Conservation (phyloP, 1,140 invertebrate species). For the Aricia agestis region DNA sequence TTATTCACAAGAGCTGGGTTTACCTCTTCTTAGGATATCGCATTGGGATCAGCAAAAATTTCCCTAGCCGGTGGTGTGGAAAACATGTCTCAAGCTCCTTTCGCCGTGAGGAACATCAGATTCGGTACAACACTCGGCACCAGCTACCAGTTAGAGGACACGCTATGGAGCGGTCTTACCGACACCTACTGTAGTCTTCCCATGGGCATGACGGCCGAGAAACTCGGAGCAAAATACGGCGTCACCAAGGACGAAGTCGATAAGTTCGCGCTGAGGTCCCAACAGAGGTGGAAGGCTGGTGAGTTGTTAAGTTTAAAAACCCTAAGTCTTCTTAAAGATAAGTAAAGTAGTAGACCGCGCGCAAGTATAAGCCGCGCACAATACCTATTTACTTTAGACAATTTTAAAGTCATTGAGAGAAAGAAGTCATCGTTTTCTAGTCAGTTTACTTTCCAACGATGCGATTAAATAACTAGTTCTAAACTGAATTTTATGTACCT, state of each 20-base stretch:
- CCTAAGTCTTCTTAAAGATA: no score
- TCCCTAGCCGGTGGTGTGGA: constrained; percentile 95
- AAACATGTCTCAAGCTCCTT: constrained; percentile 97
- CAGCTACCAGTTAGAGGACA: constrained; percentile 91
- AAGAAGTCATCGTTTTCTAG: no score
- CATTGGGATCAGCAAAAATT: constrained; percentile 89
- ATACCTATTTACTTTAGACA: no score
- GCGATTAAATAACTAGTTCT: no score
- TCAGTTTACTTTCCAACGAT: no score
- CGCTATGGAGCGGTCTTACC: constrained; percentile 91
- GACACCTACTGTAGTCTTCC: constrained; percentile 94
- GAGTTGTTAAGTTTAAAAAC: constrained; percentile 24
- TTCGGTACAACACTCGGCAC: constrained; percentile 93
- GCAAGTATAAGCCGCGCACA: no score
- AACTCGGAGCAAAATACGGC: constrained; percentile 93
- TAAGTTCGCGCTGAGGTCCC: constrained; percentile 90
- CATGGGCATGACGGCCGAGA: constrained; percentile 99
- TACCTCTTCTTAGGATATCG: constrained; percentile 83
- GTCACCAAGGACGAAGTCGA: constrained; percentile 93
- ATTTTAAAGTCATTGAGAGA: no score
- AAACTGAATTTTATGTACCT: no score
- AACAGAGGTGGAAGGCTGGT: constrained; percentile 89
- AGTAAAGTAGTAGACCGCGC: no score
- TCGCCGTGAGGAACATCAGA: constrained; percentile 89
- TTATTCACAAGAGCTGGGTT: no score